Evolutionary conservation across 2,797 vertebrate genomes (phyloP), one percentile per base, ranked within the genome.

Genomic region (Falco peregrinus): DNA sequence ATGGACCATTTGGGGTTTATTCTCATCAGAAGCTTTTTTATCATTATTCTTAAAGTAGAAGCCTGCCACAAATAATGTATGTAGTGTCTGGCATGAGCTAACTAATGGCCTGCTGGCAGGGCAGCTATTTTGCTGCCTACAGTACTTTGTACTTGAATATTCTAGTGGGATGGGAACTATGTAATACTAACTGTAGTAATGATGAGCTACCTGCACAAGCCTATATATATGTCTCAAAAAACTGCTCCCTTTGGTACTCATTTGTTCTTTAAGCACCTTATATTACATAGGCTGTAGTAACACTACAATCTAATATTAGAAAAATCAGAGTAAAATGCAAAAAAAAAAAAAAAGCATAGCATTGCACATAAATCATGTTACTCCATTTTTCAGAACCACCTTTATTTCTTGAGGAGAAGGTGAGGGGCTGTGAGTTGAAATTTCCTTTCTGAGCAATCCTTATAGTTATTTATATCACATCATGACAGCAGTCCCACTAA

Each of bases 41-140:
- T 97, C 97, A 97, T 96, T 96, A 95, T 97, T 97, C 97, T 97
- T 96, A 59, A 94, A 97, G 97, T 96, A 97, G 96, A 76, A 95
- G 84, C 93, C 97, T 96, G 97, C 95, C 95, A 97, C 71, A 35
- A 94, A 97, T 97, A 97, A 98, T 97, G 91, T 96, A 98, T 97
- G 96, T 84, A 29, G 93, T 96, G 96, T 97, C 97, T 96, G 96
- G 95, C 77, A 33, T 93, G 90, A 94, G 81, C 90, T 90, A 82
- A 96, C 87, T 96, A 96, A 97, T 96, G 92, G 95, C 41, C 87
- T 77, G 79, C 86, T 95, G 95, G 90, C 77, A 84, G 75, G 43
- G 29, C 9, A 4, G 89, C 71, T 83, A 3, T 75, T 96, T 68
- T 87, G 48, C 88, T 93, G 71, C 89, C 94, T 84, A 11, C 56